Base-by-base conservation (phyloP, 1,140 invertebrate species). In the Drosophila ironensis region DNA sequence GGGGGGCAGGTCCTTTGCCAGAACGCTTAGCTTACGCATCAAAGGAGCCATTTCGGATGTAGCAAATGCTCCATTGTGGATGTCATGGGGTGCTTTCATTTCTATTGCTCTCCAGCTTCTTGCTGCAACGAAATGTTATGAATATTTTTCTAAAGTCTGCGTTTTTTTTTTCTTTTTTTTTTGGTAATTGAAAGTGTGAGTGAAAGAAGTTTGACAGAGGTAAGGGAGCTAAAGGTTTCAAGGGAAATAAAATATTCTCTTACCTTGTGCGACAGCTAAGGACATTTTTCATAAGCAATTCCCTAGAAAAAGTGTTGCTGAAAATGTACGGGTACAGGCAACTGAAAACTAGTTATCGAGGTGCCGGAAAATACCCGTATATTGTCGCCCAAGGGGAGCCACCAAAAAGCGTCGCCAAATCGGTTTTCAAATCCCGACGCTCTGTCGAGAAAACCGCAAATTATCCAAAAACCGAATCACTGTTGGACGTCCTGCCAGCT, bases 1-100 rank as follows among this genome's bases (percentile, higher is more conserved):
- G 56, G 56, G 54, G 59, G 59, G 41, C 54, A 63, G 60, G 30
- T 61, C 41, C 56, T 61, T 30, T 24, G 33, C 30, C 17, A 16
- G 51, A 52, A 25, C 16, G 48, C 48, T 16, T 12, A 11, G 40
- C 51, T 25, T 20, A 48, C 60, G 60, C 57, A 63, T 63, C 60
- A 63, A 63, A 63, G 60, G 56, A 63, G 30, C 56, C 35, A 40
- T 63, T 61, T 46, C 41, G 59, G 59, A 63, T 63, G 41, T 63
- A 41, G 22, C 30, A 48, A 57, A 24, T 57, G 56, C 56, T 60
- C 56, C 56, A 19, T 14, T 19, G 59, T 47, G 41, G 57, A 48
- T 63, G 56, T 63, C 60, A 63, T 63, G 60, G 24, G 30, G 60
- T 57, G 60, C 60, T 17, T 63, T 63, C 30, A 61, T 24, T 63